phyloP scores from a whole-genome alignment of 1,140 invertebrate genomes.

The Eurytemora carolleeae region DNA sequence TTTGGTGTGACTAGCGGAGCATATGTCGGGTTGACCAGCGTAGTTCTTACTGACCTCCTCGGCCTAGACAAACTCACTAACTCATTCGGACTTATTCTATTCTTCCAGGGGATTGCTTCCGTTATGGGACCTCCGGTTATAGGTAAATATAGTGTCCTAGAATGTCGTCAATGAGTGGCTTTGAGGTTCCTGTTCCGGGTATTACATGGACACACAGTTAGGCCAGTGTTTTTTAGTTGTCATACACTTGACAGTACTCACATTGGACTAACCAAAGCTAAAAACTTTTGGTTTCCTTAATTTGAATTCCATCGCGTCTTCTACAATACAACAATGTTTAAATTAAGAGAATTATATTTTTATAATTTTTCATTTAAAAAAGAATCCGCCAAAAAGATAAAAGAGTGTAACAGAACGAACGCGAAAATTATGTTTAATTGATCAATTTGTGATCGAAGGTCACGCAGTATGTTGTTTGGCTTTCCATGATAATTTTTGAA shows the following conservation, averaged over 20 bases:
- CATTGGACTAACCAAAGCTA: neutral
- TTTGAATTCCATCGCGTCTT: no score
- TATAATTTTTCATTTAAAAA: no score
- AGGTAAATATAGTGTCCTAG: constrained; percentile 35
- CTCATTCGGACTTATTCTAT: constrained; percentile 67
- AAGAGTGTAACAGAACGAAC: no score
- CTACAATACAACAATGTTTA: no score
- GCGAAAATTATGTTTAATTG: no score
- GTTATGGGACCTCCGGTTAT: constrained; percentile 67
- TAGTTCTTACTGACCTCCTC: constrained; percentile 63
- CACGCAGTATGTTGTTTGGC: no score
- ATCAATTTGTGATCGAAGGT: no score
- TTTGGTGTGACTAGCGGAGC: constrained; percentile 78
- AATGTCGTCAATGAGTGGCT: no score
- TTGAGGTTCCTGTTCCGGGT: neutral
- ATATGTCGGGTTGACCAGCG: constrained; percentile 77
- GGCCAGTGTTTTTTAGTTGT: neutral
- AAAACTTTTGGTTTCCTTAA: no score
- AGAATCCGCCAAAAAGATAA: no score
- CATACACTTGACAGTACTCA: neutral
- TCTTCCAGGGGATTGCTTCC: constrained; percentile 79
- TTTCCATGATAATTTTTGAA: no score
- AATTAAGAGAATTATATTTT: no score
- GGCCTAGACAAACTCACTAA: constrained; percentile 72
- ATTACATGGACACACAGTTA: neutral